These are phyloP conservation scores for Aviceda subcristata DNA, from an alignment of 2,113 vertebrate genomes.

Conservation along the genomic window DNA sequence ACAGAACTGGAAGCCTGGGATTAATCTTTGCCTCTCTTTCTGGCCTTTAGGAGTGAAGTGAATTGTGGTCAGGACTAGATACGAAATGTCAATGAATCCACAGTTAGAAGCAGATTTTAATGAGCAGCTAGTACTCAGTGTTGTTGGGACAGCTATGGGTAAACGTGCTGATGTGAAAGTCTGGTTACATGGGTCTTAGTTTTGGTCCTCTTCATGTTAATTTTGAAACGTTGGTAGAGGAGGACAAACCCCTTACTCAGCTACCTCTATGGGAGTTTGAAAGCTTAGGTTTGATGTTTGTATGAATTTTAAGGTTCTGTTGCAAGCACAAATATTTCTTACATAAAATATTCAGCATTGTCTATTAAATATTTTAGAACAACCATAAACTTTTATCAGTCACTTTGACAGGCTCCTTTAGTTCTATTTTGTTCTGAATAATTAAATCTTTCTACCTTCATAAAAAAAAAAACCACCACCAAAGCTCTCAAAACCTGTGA, in stretches of 20 bases:
- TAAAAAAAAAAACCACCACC: neutral
- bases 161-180: accelerated
- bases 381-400: neutral
- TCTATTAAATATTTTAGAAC: slow-evolving; percentile 26
- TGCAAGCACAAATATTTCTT: neutral
- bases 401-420: slow-evolving; percentile 7
- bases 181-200: neutral
- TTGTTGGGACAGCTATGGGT: accelerated
- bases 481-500: neutral
- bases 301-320: neutral
- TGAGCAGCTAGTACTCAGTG: neutral
- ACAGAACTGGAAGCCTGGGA: neutral
- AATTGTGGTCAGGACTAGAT: neutral
- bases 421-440: neutral
- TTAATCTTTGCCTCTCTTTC: neutral
- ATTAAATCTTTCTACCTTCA: neutral
- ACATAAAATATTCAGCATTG: neutral
- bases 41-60: neutral
- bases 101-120: neutral
- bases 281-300: neutral
- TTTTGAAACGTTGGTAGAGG: neutral
- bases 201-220: neutral
- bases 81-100: neutral
- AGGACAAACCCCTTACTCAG: neutral
- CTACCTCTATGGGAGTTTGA: neutral